Evolutionary conservation across 1,140 invertebrate genomes (phyloP).

Genomic region (Diuraphis noxia): DNA sequence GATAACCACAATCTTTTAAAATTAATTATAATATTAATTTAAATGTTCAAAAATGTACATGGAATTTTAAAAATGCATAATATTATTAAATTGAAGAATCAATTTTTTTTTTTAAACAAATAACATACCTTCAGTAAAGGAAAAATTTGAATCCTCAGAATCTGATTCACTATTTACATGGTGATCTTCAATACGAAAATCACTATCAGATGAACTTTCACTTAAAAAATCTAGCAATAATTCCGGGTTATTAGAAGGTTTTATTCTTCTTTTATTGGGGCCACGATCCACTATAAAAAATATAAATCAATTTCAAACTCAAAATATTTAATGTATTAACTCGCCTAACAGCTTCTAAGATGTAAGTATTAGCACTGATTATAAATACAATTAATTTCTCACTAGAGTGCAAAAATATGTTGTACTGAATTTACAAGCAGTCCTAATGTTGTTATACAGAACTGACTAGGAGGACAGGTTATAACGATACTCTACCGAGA

Average conservation of each 20-base stretch:
- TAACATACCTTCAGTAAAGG: slow-evolving; percentile 36
- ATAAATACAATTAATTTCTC: no score
- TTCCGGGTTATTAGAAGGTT: slow-evolving; percentile 69
- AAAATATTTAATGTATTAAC: not conserved
- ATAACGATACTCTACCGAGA: no score
- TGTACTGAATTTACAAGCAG: no score
- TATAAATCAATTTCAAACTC: not conserved
- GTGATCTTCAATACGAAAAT: slow-evolving; percentile 89
- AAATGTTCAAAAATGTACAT: not conserved
- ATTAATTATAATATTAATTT: not conserved
- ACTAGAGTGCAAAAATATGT: no score
- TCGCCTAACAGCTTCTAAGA: not conserved
- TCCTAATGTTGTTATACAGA: no score
- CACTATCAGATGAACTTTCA: slow-evolving; percentile 93
- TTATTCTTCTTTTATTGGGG: slow-evolving; percentile 82
- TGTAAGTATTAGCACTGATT: not conserved
- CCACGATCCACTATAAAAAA: slow-evolving; percentile 75
- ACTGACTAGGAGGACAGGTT: no score
- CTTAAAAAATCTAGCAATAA: slow-evolving; percentile 65
- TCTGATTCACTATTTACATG: slow-evolving; percentile 69
- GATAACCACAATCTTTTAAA: slow-evolving; percentile 59
- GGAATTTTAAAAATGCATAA: not conserved
- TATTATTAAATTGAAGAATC: not conserved
- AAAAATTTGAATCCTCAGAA: slow-evolving; percentile 47
- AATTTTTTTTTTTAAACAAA: not conserved